These are phyloP conservation scores for Callimorpha dominula DNA, from an alignment of 2,888 invertebrate species.

Conservation along the genomic window DNA sequence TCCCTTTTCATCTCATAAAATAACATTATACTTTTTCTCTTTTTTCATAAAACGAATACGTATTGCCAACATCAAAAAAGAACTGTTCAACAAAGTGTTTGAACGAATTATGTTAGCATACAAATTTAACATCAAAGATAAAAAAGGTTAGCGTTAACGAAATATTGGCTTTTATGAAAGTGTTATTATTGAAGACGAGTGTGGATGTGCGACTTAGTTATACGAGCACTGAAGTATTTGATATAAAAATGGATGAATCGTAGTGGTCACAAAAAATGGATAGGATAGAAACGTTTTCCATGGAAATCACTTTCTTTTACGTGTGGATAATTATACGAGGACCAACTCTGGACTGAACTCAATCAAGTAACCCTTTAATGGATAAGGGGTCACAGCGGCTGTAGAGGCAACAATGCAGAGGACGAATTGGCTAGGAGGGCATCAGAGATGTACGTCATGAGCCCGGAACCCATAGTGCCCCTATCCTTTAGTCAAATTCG, in stretches of 20 bases:
- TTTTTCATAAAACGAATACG: not conserved
- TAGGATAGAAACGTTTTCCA: not conserved
- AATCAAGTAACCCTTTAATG: too few relatives aligned
- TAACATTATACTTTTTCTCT: too few relatives aligned
- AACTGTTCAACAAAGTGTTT: constrained; percentile 18
- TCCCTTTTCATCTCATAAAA: too few relatives aligned
- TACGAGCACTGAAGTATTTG: not conserved
- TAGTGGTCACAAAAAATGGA: not conserved
- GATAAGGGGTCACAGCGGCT: too few relatives aligned
- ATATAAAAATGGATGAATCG: not conserved
- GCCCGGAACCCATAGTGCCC: too few relatives aligned
- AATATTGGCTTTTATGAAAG: constrained; percentile 2
- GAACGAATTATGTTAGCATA: constrained; percentile 22
- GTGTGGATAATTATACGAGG: too few relatives aligned
- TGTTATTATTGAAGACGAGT: not conserved
- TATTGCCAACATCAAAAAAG: not conserved
- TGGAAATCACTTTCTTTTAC: too few relatives aligned
- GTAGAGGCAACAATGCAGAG: too few relatives aligned
- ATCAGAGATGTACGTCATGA: too few relatives aligned
- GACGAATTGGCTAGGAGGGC: too few relatives aligned
- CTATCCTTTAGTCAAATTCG: too few relatives aligned
- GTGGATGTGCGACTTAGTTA: not conserved
- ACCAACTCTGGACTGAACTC: too few relatives aligned
- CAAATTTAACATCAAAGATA: constrained; percentile 27
- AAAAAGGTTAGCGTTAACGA: constrained; percentile 3